Base-by-base conservation (phyloP, 2,888 invertebrate species). In the Thalpophila matura region DNA sequence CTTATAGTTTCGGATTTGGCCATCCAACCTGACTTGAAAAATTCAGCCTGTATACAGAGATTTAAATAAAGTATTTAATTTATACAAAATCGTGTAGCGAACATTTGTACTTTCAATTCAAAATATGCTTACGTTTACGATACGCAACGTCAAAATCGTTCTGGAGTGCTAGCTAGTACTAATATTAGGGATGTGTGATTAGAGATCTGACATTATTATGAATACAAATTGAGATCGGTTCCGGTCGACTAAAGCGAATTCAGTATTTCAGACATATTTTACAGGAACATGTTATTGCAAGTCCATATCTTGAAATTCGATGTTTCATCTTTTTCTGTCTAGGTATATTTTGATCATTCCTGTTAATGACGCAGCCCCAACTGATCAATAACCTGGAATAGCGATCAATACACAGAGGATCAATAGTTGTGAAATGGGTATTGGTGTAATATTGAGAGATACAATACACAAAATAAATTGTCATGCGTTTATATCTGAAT, bases 401-500 rank as follows among this genome's bases (percentile, higher is more conserved):
- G 69, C 40, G 70, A 53, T 42, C 55, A 45, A n/a, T 47, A 74
- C n/a, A n/a, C n/a, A 40, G 7, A 22, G 53, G 49, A 49, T 53
- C 46, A n/a, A 54, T 49, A 18, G 18, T 31, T 45, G 38, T 43
- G 42, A 24, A 45, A 33, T 22, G 49, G 63, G 68, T 49, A 20
- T 18, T 7, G 6, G 33, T 62, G 42, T 46, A 40, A 35, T 43
- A 18, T 45, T 40, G 49, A 65, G 35, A 55, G 33, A 77, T 49
- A 63, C 59, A 75, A 72, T 69, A 75, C 75, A 79, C 68, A 65
- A 54, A 43, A 57, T n/a, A 59, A 69, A 47, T 69, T 68, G 73
- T 68, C 64, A 79, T 76, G 65, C 62, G 51, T 79, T 79, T 81
- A 79, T 79, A 75, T 74, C 75, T 70, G 65, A 80, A 80, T 65